A percentile compares a stretch with the other conserved stretches of the same genome.
Conservation (phyloP, 1,140 invertebrate species). For the Pachyrhynchus sulphureomaculatus region DNA sequence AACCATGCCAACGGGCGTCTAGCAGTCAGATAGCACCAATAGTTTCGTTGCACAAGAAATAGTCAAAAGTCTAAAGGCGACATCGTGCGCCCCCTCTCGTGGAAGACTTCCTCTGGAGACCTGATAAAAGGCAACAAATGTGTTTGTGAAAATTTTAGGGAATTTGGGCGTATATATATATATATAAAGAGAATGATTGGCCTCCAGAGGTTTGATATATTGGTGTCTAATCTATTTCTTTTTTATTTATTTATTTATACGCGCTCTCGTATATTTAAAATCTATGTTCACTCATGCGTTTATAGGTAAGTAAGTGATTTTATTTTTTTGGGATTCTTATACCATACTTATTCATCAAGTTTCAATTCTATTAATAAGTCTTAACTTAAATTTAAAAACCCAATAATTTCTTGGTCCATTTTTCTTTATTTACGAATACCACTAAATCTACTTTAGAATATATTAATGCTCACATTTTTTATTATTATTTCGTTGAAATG, state of each 20-base stretch:
- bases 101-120: constrained; percentile 51
- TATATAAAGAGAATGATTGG: not conserved
- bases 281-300: too few species aligned
- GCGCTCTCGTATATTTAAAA: not conserved
- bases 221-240: constrained; percentile 34
- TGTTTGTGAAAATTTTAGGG: constrained; percentile 5
- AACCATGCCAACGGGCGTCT: constrained; percentile 29
- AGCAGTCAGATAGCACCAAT: constrained; percentile 49
- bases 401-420: too few species aligned
- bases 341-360: too few species aligned
- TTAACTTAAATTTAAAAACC: too few species aligned
- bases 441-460: too few species aligned
- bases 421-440: too few species aligned
- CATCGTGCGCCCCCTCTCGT: constrained; percentile 22
- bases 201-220: constrained; percentile 29
- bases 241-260: not conserved
- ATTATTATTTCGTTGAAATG: too few species aligned
- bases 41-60: constrained; percentile 50
- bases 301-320: too few species aligned
- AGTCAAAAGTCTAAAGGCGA: constrained; percentile 24
- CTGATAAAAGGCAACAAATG: constrained; percentile 31
- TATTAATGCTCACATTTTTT: too few species aligned
- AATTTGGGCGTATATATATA: not conserved
- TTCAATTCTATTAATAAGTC: too few species aligned
- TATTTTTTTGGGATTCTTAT: too few species aligned